These are phyloP conservation scores for Phacellophora camtschatica DNA, from an alignment of 30 jellyfish, hydroid and myxozoan genomes.

Conservation along the genomic window DNA sequence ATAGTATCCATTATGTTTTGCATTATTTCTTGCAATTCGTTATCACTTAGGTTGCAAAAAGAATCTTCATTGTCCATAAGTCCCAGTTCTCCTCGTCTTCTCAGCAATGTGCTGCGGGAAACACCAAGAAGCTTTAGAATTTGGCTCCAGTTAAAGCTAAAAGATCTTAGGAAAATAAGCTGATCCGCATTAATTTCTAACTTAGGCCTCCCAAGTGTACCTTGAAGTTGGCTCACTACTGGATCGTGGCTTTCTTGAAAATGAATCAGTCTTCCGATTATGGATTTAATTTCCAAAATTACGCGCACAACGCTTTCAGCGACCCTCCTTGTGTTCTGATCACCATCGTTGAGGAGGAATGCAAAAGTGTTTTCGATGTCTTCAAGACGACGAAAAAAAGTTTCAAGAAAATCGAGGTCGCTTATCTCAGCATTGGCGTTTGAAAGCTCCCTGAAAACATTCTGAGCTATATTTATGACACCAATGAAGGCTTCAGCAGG, in stretches of 20 bases:
- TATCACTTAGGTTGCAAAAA: background rate
- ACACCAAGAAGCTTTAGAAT: background rate
- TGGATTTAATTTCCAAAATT: background rate
- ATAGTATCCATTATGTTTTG: background rate
- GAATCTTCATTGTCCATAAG: background rate
- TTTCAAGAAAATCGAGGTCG: background rate
- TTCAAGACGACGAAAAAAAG: background rate
- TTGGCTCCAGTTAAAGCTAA: background rate
- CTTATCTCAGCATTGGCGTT: background rate
- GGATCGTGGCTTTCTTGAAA: background rate
- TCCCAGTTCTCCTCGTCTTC: conserved; percentile 5
- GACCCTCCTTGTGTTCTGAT: background rate
- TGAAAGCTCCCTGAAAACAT: background rate
- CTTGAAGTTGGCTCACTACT: background rate
- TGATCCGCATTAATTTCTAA: background rate
- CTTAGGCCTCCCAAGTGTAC: background rate
- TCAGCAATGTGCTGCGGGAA: background rate
- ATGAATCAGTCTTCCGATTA: background rate
- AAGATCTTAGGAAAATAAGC: background rate
- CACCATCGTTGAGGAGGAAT: background rate
- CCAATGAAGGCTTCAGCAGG: background rate
- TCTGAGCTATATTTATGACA: background rate
- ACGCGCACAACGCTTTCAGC: background rate
- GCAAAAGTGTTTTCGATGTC: background rate
- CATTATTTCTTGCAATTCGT: background rate